These are phyloP conservation scores for Meganola albula DNA, from an alignment of 2,888 invertebrate species.

Conservation along the genomic window DNA sequence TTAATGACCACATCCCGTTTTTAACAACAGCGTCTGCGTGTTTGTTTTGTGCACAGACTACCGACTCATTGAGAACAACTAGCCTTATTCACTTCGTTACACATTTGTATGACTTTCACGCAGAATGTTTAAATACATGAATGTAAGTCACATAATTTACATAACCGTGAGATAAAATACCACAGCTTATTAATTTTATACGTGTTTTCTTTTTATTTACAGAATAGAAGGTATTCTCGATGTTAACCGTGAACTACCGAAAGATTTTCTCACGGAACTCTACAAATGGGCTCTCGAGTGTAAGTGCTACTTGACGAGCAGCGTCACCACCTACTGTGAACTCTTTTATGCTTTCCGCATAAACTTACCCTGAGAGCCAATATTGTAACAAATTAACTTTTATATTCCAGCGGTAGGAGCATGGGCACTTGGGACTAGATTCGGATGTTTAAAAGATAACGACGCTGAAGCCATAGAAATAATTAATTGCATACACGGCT, in stretches of 20 bases:
- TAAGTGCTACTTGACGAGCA: conserved; percentile 64
- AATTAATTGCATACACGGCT: conserved; percentile 85
- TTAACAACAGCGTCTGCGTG: conserved; percentile 57
- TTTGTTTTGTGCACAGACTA: conserved; percentile 60
- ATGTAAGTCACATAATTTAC: conserved; percentile 29
- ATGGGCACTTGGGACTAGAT: conserved; percentile 87
- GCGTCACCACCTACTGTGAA: conserved; percentile 23
- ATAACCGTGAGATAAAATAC: conserved; percentile 15
- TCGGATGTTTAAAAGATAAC: conserved; percentile 84
- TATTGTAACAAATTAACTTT: conserved; percentile 23
- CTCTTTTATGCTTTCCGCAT: conserved; percentile 30
- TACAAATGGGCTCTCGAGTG: conserved; percentile 91
- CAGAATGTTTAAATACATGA: conserved; percentile 33
- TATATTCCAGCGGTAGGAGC: conserved; percentile 83
- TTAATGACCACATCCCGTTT: conserved; percentile 73
- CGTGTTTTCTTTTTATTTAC: conserved; percentile 50
- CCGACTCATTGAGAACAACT: conserved; percentile 65
- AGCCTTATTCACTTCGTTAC: conserved; percentile 54
- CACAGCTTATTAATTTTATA: conserved; percentile 5
- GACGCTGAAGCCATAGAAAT: conserved; percentile 86
- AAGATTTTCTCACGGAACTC: conserved; percentile 82
- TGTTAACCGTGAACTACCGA: conserved; percentile 80
- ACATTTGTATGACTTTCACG: conserved; percentile 44
- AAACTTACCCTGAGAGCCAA: conserved; percentile 24
- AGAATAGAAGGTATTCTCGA: conserved; percentile 81